Evolutionary conservation across 2,888 invertebrate genomes (phyloP).

Genomic region (Euplagia quadripunctaria): DNA sequence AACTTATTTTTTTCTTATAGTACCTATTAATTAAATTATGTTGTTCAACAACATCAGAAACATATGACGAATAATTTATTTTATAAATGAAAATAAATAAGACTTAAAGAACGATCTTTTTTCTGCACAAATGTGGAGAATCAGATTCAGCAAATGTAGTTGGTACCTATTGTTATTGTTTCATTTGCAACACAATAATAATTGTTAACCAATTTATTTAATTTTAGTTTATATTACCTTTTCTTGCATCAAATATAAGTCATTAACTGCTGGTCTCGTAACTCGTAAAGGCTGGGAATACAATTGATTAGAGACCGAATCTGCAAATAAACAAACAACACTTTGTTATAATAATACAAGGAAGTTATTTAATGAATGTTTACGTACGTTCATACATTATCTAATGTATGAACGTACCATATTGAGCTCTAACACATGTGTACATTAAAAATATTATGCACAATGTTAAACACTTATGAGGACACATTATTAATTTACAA

Average conservation of each 20-base stretch:
- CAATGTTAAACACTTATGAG: conserved; percentile 18
- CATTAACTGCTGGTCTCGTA: neutral
- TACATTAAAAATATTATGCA: conserved; percentile 4
- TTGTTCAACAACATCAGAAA: too few species aligned
- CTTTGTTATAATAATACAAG: neutral
- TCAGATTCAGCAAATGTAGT: neutral
- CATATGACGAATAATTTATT: too few species aligned
- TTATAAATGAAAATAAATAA: too few species aligned
- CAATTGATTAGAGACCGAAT: neutral
- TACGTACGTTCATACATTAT: too few species aligned
- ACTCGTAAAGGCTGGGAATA: neutral
- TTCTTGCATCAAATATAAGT: neutral
- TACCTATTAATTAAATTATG: too few species aligned
- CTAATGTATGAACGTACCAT: conserved; percentile 13
- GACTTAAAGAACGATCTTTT: too few species aligned
- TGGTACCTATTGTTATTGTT: neutral
- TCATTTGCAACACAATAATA: neutral
- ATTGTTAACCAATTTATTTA: neutral
- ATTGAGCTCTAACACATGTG: neutral
- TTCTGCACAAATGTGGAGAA: neutral
- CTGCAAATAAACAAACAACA: conserved; percentile 26
- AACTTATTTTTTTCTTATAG: too few species aligned
- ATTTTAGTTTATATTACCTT: conserved; percentile 1
- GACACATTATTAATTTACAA: neutral
- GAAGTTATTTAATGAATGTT: neutral